phyloP scores from a whole-genome alignment of 2,797 vertebrate genomes.

The Masticophis lateralis region DNA sequence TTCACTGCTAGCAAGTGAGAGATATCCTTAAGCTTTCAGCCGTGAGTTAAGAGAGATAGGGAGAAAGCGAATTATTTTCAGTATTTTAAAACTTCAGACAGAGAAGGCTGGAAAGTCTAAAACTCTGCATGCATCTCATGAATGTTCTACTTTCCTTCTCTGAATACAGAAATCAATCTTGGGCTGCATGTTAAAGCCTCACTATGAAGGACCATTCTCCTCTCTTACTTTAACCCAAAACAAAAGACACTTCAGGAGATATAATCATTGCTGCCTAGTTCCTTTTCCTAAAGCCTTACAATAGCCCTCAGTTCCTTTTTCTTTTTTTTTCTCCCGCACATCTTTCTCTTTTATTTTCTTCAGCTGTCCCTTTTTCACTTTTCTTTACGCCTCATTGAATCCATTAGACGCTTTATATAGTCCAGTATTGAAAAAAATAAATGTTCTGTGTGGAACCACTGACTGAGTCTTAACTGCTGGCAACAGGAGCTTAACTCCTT shows the following conservation, averaged over 20 bases:
- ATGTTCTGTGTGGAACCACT: slow-evolving; percentile 69
- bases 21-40: slow-evolving; percentile 65
- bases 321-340: slow-evolving; percentile 60
- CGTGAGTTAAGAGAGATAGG: slow-evolving; percentile 47
- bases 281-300: slow-evolving; percentile 77
- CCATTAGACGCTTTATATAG: slow-evolving; percentile 77
- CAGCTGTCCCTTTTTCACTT: slow-evolving; percentile 65
- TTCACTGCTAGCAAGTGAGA: slow-evolving; percentile 65
- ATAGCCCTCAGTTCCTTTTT: slow-evolving; percentile 78
- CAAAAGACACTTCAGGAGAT: slow-evolving; percentile 91
- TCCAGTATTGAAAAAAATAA: slow-evolving; percentile 73
- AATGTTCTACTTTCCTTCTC: slow-evolving; percentile 85
- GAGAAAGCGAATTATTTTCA: slow-evolving; percentile 15
- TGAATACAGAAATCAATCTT: slow-evolving; percentile 94
- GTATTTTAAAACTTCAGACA: slow-evolving; percentile 68
- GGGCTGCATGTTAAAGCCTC: slow-evolving; percentile 79
- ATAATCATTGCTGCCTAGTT: slow-evolving; percentile 81
- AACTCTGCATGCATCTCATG: slow-evolving; percentile 97
- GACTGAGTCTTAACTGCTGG: slow-evolving; percentile 65
- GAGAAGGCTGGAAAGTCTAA: slow-evolving; percentile 59
- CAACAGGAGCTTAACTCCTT: slow-evolving; percentile 58
- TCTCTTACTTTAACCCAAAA: slow-evolving; percentile 80
- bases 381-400: slow-evolving; percentile 84
- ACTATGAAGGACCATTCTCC: slow-evolving; percentile 85
- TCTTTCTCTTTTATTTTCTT: slow-evolving; percentile 68